A percentile compares a stretch with the other conserved stretches of the same genome.
phyloP scores from a whole-genome alignment of 2,797 vertebrate species.

The Avahi laniger region DNA sequence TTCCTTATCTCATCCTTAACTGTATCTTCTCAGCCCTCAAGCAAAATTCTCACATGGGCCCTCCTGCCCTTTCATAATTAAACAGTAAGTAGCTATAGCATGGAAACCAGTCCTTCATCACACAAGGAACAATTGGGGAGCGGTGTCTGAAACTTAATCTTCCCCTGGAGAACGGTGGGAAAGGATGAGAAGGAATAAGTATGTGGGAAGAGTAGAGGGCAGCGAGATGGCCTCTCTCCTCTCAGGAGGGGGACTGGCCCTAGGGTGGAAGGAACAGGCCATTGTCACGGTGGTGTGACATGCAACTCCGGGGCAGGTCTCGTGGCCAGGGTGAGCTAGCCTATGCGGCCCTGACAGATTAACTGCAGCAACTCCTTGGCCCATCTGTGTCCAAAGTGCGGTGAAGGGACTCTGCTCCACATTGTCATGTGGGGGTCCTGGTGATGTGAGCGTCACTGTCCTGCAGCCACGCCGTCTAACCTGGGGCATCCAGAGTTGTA shows the following conservation, averaged over 20 bases:
- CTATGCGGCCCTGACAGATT: neutral
- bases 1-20: neutral
- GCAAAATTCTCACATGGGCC: neutral
- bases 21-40: neutral
- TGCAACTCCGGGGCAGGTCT: accelerated
- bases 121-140: neutral
- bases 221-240: neutral
- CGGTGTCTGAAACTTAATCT: accelerated
- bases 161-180: neutral
- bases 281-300: accelerated
- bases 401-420: neutral
- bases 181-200: neutral
- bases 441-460: accelerated
- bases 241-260: neutral
- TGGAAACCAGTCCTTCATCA: accelerated
- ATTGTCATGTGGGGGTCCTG: accelerated
- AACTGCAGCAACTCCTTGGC: neutral
- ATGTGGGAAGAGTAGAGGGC: neutral
- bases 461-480: accelerated
- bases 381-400: neutral
- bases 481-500: neutral
- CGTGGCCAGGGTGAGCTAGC: neutral
- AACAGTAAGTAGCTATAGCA: accelerated
- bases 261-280: neutral
- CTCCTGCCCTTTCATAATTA: too few species aligned